A percentile compares a stretch with the other conserved stretches of the same genome.
Evolutionary conservation across 2,888 invertebrate genomes (phyloP).

Genomic region (Suillia variegata): DNA sequence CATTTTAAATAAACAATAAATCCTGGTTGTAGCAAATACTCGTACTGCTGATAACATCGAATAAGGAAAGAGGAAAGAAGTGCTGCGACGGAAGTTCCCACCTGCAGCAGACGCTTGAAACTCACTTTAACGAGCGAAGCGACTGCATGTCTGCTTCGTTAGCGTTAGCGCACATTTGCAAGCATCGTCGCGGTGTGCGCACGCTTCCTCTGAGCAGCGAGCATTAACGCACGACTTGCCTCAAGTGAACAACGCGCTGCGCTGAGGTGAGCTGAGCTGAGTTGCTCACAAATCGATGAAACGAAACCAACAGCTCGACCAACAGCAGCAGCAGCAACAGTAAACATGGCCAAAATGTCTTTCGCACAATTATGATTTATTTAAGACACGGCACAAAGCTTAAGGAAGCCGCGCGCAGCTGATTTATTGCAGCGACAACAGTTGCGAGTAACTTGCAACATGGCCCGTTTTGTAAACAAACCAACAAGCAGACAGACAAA

Average conservation of each 20-base stretch:
- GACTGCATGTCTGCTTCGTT: slow-evolving; percentile 15
- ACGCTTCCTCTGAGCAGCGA: slow-evolving; percentile 17
- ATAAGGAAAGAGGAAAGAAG: too few relatives aligned
- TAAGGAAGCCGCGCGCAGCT: slow-evolving; percentile 1
- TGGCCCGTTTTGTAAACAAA: background rate
- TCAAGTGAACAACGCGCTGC: background rate
- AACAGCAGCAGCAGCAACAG: background rate
- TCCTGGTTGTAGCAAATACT: too few relatives aligned
- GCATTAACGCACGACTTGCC: slow-evolving; percentile 12
- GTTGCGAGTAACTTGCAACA: background rate
- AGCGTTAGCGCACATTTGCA: slow-evolving; percentile 15
- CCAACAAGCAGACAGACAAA: background rate
- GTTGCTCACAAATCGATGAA: background rate
- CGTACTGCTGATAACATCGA: too few relatives aligned
- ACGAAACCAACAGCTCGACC: background rate
- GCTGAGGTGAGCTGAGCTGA: too few relatives aligned
- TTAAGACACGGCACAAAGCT: background rate
- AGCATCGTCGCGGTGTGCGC: too few relatives aligned
- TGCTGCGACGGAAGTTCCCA: too few relatives aligned
- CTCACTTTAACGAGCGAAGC: too few relatives aligned
- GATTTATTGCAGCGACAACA: background rate
- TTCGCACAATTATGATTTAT: slow-evolving; percentile 2
- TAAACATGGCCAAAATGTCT: background rate
- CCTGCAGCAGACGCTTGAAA: too few relatives aligned
- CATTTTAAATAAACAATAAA: too few relatives aligned